Percentiles rank a stretch among this genome's conserved stretches.
These are phyloP conservation scores for Cygnus buccinator DNA, from an alignment of 2,113 vertebrate genomes.

Conservation along the genomic window DNA sequence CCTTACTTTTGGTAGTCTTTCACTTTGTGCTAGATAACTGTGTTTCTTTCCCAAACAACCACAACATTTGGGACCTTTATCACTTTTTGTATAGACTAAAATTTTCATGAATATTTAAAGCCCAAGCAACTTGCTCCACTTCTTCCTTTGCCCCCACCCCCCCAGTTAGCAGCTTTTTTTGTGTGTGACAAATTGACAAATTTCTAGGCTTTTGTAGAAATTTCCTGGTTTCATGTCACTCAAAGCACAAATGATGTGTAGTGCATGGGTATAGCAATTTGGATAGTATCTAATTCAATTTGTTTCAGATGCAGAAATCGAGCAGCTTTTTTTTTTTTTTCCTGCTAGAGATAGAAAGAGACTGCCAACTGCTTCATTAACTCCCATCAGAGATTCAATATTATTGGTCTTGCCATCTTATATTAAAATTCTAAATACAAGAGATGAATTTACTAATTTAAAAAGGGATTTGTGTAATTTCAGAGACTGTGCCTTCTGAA, in stretches of 20 bases:
- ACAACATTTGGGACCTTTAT: not conserved
- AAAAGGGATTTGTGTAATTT: not conserved
- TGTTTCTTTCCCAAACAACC: not conserved
- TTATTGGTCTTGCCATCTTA: accelerated
- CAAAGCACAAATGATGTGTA: not conserved
- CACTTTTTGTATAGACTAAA: not conserved
- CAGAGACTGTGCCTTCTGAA: not conserved
- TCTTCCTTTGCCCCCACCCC: not conserved
- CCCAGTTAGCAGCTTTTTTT: not conserved
- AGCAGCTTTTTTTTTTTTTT: not conserved
- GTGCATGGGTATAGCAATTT: not conserved
- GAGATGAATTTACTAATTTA: not conserved
- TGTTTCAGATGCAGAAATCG: not conserved
- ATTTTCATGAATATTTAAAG: not conserved
- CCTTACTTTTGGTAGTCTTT: not conserved
- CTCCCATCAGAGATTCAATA: not conserved
- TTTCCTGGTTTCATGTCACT: not conserved
- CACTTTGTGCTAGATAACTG: not conserved
- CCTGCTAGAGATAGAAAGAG: not conserved
- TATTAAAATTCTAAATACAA: not conserved
- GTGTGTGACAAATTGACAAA: not conserved
- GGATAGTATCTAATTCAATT: not conserved
- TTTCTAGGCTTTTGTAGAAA: not conserved
- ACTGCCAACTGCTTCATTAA: not conserved
- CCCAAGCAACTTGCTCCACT: not conserved